phyloP scores from a whole-genome alignment of 1,140 invertebrate species.

The Ctenoplectra terminalis region DNA sequence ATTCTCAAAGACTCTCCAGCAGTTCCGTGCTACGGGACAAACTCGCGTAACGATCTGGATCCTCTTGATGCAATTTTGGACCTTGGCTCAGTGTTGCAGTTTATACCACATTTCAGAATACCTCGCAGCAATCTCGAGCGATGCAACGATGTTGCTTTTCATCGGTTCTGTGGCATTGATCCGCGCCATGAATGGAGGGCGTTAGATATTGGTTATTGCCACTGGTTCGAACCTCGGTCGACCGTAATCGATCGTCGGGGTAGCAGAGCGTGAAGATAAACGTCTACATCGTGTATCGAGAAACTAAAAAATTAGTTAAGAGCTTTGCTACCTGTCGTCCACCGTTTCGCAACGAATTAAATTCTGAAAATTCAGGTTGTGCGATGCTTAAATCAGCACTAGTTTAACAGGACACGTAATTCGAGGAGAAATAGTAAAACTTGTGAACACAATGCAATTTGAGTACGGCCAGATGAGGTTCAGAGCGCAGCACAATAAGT shows the following conservation, averaged over 20 bases:
- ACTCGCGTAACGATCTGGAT: neutral
- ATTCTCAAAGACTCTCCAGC: too few species aligned
- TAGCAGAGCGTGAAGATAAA: slow-evolving; percentile 5
- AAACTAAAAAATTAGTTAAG: neutral
- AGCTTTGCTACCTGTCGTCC: neutral
- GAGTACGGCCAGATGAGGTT: neutral
- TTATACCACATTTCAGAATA: neutral
- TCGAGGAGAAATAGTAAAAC: neutral
- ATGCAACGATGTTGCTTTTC: neutral
- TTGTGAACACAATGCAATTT: neutral
- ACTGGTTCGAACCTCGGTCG: neutral
- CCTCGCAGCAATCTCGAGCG: neutral
- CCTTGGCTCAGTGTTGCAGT: neutral
- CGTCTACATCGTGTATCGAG: neutral
- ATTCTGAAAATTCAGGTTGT: neutral
- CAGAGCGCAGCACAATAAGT: neutral
- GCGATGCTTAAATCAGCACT: neutral
- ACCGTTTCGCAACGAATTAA: neutral
- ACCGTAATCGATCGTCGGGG: slow-evolving; percentile 14
- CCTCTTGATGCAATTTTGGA: neutral
- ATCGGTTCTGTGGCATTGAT: slow-evolving; percentile 3
- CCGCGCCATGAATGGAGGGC: neutral
- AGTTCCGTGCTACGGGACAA: too few species aligned
- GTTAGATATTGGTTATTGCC: slow-evolving; percentile 26
- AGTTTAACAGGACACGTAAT: neutral